Evolutionary conservation across 2,888 invertebrate genomes (phyloP).

Genomic region (Dynastes hyllus): DNA sequence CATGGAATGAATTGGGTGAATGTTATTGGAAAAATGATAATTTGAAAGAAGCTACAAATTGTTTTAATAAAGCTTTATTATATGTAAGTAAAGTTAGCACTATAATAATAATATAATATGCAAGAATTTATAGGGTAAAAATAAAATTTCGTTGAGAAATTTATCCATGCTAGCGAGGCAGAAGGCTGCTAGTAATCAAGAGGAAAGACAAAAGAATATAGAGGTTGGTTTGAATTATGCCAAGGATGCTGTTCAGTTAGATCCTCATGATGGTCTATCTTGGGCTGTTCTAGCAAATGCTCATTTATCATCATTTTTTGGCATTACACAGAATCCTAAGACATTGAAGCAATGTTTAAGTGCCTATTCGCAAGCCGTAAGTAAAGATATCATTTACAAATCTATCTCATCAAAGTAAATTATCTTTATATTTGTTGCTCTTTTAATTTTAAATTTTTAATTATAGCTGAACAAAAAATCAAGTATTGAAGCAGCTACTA

Average conservation of each 20-base stretch:
- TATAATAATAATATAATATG: conserved; percentile 26
- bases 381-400: conserved; percentile 60
- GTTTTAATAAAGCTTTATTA: conserved; percentile 85
- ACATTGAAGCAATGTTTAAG: conserved; percentile 83
- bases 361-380: conserved; percentile 87
- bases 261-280: conserved; percentile 85
- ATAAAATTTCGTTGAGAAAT: conserved; percentile 84
- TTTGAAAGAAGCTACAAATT: conserved; percentile 85
- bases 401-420: conserved; percentile 21
- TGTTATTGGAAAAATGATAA: conserved; percentile 92
- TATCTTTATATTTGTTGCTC: no score
- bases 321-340: conserved; percentile 81
- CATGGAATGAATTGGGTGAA: conserved; percentile 93
- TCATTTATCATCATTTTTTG: conserved; percentile 86
- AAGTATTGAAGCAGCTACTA: no score
- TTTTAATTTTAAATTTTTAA: no score
- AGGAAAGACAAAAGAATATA: conserved; percentile 76
- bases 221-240: conserved; percentile 84
- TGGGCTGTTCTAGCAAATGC: conserved; percentile 92
- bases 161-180: conserved; percentile 88
- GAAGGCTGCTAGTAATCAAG: conserved; percentile 72
- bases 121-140: conserved; percentile 75
- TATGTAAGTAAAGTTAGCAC: conserved; percentile 73
- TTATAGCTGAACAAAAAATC: no score
- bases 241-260: conserved; percentile 86